Base-by-base conservation (phyloP, 2,797 vertebrate species). In the Pseudochaenichthys georgianus region DNA sequence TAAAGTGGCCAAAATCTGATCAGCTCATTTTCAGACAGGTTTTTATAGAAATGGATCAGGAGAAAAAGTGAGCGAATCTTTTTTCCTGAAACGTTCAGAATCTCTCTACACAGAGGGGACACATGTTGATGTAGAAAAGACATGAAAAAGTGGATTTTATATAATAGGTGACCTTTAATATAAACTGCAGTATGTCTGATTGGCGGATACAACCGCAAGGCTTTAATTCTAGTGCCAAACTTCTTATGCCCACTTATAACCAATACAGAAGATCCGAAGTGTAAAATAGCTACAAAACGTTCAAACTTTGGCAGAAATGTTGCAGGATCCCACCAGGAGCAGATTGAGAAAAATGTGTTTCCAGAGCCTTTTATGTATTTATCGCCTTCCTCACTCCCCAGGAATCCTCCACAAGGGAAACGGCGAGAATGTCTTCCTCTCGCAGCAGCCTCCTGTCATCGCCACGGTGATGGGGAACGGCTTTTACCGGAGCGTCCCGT, bases 351-450 rank as follows among this genome's bases (percentile, higher is more conserved):
- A 63, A 73, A 55, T 28, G 16, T 73, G 46, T 69, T 73, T 57
- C 43, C 6, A 19, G 4, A 10, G 46, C 31, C 65, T 73, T 73
- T 17, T 61, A 59, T 47, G 48, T 45, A 57, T 72, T 72, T 51
- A 75, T 52, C 52, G 41, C 41, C 1, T 69, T 72, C 21, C 45
- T 78, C 17, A 67, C 70, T 80, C 76, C 53, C 9, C 89, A 99
- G 98, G 98, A 87, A 98, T 99, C 75, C 94, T 99, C 59, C 97
- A 99, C 92, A 99, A 99, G 94, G 98, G 98, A 80, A 97, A 98
- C 3, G 98, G 98, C 68, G 98, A 99, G 88, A 99, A 98, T 73
- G 89, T 98, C 86, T 99, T 97, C 92, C 96, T 99, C 78, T 98
- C 97, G 87, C 97, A 99, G 95, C 98, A 98, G 86, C 98, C 97